phyloP scores from a whole-genome alignment of 1,140 invertebrate genomes.

The Oedothorax gibbosus region DNA sequence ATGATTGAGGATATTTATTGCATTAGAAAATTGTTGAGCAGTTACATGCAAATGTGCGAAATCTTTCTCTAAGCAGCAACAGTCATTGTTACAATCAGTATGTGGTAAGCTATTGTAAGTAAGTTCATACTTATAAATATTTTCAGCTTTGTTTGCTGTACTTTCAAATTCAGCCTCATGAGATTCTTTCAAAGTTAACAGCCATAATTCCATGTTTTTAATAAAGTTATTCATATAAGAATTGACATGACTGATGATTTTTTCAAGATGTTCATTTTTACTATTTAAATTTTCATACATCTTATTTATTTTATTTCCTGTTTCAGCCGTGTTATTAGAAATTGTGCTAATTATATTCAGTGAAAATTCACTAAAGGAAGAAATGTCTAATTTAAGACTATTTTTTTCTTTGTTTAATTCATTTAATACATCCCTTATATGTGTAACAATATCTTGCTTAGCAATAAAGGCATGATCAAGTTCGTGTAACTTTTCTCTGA shows the following conservation, averaged over 20 bases:
- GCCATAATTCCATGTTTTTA: slow-evolving; percentile 9
- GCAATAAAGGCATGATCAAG: neutral
- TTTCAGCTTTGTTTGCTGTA: neutral
- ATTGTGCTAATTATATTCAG: neutral
- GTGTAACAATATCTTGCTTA: neutral
- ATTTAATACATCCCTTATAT: neutral
- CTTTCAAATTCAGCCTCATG: neutral
- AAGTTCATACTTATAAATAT: no score
- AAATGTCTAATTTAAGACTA: slow-evolving; percentile 9
- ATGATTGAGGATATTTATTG: no score
- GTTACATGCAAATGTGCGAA: neutral
- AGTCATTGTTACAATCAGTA: slow-evolving; percentile 22
- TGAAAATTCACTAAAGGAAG: neutral
- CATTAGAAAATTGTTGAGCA: slow-evolving; percentile 13
- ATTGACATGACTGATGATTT: neutral
- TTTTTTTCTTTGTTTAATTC: slow-evolving; percentile 7
- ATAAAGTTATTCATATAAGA: neutral
- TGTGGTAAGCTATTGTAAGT: neutral
- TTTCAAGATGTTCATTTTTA: neutral
- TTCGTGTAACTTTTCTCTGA: neutral
- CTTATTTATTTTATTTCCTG: neutral
- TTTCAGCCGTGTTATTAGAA: neutral
- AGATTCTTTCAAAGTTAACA: neutral
- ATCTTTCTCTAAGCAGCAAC: neutral
- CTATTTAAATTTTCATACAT: neutral